Base-by-base conservation (phyloP, 2,113 vertebrate genomes). In the Periophthalmus modestus region DNA sequence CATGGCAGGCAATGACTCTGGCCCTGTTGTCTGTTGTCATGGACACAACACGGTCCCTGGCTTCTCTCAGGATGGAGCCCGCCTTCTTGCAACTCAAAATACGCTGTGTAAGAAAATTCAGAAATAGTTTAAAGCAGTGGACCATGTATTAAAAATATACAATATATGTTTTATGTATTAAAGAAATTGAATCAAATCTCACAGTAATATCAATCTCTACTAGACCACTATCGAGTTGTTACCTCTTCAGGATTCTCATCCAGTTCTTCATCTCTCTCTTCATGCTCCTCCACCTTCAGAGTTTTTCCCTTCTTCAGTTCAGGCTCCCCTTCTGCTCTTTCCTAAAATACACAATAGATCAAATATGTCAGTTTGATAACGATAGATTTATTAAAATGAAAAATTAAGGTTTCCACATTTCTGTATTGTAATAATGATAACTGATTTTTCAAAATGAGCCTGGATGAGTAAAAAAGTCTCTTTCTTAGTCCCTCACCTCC, bases 11-110 rank as follows among this genome's bases (percentile, higher is more conserved):
- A 71, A 99, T 78, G 79, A 98, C 87, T 85, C 92, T 91, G 84
- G 93, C 91, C 1, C 79, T 96, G 66, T 6, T 16, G 83, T 99
- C 98, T 0, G 94, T 72, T 0, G 92, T 88, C 54, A 99, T 89
- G 2, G 93, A 95, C 50, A 98, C 96, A 3, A 98, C 89, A 46
- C 97, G 84, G 80, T 97, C 95, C 78, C 96, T 94, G 85, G 96
- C 94, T 82, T 97, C 95, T 69, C 98, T 89, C 87, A 99, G 93
- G 82, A 99, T 74, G 75, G 97, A 98, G 1, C 98, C 98, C 28
- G 83, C 94, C 85, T 97, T 97, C 75, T 34, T 91, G 87, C 96
- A 98, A 1, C 89, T 94, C 36, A 98, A 28, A 1, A 98, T 94
- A 59, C 94, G 94, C 97, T 99, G 83, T 21, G 0, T 46, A n/a